These are phyloP conservation scores for Sussaba pulchella DNA, from an alignment of 2,888 invertebrate species.

Conservation along the genomic window DNA sequence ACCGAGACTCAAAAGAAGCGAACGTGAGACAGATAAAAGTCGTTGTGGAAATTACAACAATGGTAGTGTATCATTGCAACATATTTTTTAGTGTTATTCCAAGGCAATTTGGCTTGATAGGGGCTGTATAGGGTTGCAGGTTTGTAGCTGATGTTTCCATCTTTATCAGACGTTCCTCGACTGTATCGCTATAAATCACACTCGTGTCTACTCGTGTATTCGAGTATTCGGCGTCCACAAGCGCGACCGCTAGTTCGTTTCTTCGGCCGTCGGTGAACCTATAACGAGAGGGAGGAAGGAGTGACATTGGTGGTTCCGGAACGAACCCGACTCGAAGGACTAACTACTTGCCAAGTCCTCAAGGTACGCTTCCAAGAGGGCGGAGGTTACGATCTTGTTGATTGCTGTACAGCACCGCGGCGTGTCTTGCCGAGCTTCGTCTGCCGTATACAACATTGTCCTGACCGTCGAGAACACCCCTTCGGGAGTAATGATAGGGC, in stretches of 20 bases:
- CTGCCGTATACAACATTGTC: constrained; percentile 17
- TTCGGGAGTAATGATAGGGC: constrained; percentile 71
- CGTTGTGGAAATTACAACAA: constrained; percentile 72
- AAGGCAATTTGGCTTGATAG: constrained; percentile 67
- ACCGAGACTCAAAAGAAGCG: constrained; percentile 8
- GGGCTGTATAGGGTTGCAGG: constrained; percentile 46
- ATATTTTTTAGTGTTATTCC: constrained; percentile 71
- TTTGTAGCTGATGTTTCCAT: constrained; percentile 48
- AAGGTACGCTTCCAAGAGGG: constrained; percentile 72
- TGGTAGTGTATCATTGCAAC: constrained; percentile 66
- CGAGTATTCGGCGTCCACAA: constrained; percentile 10
- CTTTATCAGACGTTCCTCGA: constrained; percentile 44
- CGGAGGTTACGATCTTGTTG: constrained; percentile 79
- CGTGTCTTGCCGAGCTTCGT: constrained; percentile 48
- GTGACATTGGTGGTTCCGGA: constrained; percentile 50
- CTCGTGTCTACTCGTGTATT: constrained; percentile 20
- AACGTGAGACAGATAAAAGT: constrained; percentile 44
- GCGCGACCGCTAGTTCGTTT: constrained; percentile 68
- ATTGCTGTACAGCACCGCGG: constrained; percentile 75
- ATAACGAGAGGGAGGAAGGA: constrained; percentile 34
- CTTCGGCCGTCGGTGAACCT: constrained; percentile 62
- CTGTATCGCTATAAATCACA: constrained; percentile 15
- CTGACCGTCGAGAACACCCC: constrained; percentile 72
- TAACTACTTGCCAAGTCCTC: constrained; percentile 81
- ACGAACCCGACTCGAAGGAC: constrained; percentile 74